These are phyloP conservation scores for Drosophila lutescens DNA, from an alignment of 2,888 invertebrate genomes.

Conservation along the genomic window DNA sequence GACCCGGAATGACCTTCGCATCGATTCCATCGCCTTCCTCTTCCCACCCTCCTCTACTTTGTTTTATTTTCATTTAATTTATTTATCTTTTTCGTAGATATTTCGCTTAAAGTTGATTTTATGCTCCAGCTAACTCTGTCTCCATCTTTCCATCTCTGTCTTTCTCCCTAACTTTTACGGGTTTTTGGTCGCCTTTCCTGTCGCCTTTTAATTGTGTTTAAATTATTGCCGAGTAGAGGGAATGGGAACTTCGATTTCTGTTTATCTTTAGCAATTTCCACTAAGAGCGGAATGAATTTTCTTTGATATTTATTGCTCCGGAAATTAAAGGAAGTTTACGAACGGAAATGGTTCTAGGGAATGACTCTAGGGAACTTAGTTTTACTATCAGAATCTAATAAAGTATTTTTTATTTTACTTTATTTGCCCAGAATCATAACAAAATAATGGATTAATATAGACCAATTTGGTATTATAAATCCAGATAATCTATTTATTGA, in stretches of 20 bases:
- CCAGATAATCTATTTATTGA: slow-evolving; percentile 30
- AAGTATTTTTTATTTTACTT: neutral
- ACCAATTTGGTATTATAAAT: slow-evolving; percentile 6
- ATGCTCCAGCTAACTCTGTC: slow-evolving; percentile 11
- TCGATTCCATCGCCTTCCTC: slow-evolving; percentile 32
- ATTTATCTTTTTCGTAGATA: slow-evolving; percentile 35
- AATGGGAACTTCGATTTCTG: slow-evolving; percentile 24
- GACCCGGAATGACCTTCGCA: slow-evolving; percentile 41
- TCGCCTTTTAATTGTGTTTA: slow-evolving; percentile 49
- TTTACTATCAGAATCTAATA: neutral
- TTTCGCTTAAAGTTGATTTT: slow-evolving; percentile 29
- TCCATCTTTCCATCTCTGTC: neutral
- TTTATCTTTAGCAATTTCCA: slow-evolving; percentile 36
- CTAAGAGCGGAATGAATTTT: slow-evolving; percentile 26
- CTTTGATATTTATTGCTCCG: slow-evolving; percentile 28
- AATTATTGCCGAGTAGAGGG: slow-evolving; percentile 26
- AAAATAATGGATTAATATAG: neutral
- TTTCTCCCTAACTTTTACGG: slow-evolving; percentile 5
- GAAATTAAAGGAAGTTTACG: slow-evolving; percentile 20
- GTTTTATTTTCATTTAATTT: slow-evolving; percentile 43
- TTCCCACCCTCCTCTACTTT: neutral
- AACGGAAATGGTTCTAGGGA: neutral
- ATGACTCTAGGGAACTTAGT: neutral
- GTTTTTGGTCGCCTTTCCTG: slow-evolving; percentile 22
- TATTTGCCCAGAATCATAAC: neutral